Percentiles rank a stretch among this genome's conserved stretches.
Evolutionary conservation across 1,140 invertebrate genomes (phyloP).

Genomic region (Oryctes rhinoceros): DNA sequence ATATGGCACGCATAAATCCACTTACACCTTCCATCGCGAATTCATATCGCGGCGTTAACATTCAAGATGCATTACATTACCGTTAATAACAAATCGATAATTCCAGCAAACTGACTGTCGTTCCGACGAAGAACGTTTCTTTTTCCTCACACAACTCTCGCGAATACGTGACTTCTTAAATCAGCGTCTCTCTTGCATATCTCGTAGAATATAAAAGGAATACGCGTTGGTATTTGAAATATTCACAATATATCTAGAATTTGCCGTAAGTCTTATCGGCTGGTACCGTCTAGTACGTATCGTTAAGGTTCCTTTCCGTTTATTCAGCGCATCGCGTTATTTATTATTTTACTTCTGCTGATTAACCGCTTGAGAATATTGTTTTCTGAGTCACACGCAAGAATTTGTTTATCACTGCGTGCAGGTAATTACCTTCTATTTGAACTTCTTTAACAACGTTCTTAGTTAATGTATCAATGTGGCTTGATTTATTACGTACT

Average conservation of each 20-base stretch:
- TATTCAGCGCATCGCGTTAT: too few relatives aligned
- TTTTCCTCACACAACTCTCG: neutral
- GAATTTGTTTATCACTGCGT: too few relatives aligned
- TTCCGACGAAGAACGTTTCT: neutral
- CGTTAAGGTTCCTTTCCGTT: too few relatives aligned
- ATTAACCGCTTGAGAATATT: too few relatives aligned
- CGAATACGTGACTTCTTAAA: conserved; percentile 6
- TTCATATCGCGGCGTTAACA: conserved; percentile 1
- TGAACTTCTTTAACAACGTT: too few relatives aligned
- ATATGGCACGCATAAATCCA: neutral
- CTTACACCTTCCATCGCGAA: neutral
- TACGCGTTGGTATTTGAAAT: conserved; percentile 3
- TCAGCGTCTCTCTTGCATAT: neutral
- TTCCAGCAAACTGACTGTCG: conserved; percentile 7
- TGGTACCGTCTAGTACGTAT: too few relatives aligned
- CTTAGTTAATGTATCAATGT: too few relatives aligned
- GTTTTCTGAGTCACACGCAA: too few relatives aligned
- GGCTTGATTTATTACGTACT: too few relatives aligned
- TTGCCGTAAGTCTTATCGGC: too few relatives aligned
- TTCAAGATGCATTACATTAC: neutral
- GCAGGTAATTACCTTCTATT: too few relatives aligned
- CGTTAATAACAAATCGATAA: conserved; percentile 17
- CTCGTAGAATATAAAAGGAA: neutral
- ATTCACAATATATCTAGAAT: neutral
- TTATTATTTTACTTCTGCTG: too few relatives aligned